Percentiles rank a stretch among this genome's conserved stretches.
phyloP scores from a whole-genome alignment of 2,113 vertebrate genomes.

The Poicephalus meyeri region DNA sequence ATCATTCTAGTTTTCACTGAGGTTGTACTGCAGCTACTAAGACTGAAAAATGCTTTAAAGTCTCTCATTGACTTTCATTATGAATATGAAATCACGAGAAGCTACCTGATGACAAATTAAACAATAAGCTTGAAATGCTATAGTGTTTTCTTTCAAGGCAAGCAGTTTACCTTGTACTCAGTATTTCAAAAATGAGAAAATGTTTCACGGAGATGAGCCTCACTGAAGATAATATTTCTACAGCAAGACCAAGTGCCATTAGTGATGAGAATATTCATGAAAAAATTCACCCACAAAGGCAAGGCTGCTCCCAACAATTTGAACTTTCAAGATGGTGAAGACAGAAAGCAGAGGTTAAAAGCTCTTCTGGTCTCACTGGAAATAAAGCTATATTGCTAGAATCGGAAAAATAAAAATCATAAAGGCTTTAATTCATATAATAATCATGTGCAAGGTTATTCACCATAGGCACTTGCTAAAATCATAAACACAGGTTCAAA shows the following conservation, averaged over 20 bases:
- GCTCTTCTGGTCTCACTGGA: neutral
- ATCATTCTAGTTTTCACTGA: neutral
- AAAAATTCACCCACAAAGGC: neutral
- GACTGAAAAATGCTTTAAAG: constrained; percentile 25
- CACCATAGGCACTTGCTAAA: neutral
- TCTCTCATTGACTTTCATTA: constrained; percentile 29
- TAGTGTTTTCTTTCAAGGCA: neutral
- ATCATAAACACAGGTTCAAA: neutral
- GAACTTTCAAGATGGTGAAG: neutral
- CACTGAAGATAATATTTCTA: neutral
- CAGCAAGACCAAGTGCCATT: neutral
- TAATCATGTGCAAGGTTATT: neutral
- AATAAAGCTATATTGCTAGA: neutral
- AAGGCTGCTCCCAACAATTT: neutral
- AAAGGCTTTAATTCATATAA: neutral
- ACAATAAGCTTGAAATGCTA: neutral
- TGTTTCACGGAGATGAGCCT: constrained; percentile 2
- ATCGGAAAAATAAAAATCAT: neutral
- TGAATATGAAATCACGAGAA: neutral
- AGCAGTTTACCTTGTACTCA: neutral
- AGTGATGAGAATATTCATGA: neutral
- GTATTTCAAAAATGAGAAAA: constrained; percentile 25
- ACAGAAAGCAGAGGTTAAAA: neutral
- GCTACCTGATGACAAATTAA: constrained; percentile 3
- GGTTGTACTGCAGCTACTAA: neutral